phyloP scores from a whole-genome alignment of 2,888 invertebrate genomes.

The Lasius fuliginosus region DNA sequence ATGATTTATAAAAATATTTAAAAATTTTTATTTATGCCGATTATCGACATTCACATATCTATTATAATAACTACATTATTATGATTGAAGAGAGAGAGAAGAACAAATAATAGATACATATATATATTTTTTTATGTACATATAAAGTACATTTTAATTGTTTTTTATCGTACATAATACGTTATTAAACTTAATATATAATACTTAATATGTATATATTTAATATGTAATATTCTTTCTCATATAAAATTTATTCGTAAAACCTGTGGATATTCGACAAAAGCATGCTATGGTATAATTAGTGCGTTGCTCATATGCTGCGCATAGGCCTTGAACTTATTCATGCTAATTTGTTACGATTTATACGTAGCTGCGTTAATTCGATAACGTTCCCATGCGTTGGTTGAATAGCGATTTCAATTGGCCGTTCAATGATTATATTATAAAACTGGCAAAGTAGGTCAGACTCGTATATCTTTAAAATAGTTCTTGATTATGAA shows the following conservation, averaged over 20 bases:
- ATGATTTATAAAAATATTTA: slow-evolving; percentile 10
- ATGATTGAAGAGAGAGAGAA: not conserved
- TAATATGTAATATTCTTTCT: slow-evolving; percentile 13
- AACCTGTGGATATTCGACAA: slow-evolving; percentile 53
- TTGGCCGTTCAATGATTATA: slow-evolving; percentile 69
- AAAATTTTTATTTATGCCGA: not conserved
- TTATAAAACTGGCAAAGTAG: slow-evolving; percentile 67
- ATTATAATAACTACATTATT: not conserved
- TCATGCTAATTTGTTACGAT: slow-evolving; percentile 79
- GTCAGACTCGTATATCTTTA: slow-evolving; percentile 54
- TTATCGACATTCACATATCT: not conserved
- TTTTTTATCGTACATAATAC: not conserved
- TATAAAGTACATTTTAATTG: not conserved
- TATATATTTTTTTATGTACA: not conserved
- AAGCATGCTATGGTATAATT: slow-evolving; percentile 68
- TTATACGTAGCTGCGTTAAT: slow-evolving; percentile 70
- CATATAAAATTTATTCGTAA: slow-evolving; percentile 50
- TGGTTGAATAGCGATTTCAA: slow-evolving; percentile 70
- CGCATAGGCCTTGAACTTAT: slow-evolving; percentile 80
- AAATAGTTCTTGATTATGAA: slow-evolving; percentile 60
- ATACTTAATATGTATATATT: slow-evolving; percentile 1
- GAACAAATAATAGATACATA: not conserved
- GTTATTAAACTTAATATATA: slow-evolving; percentile 8
- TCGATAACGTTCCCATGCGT: slow-evolving; percentile 74
- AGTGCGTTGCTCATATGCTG: slow-evolving; percentile 72